Conservation (phyloP, 2,797 vertebrate genomes). For the Otolemur crassicaudatus region DNA sequence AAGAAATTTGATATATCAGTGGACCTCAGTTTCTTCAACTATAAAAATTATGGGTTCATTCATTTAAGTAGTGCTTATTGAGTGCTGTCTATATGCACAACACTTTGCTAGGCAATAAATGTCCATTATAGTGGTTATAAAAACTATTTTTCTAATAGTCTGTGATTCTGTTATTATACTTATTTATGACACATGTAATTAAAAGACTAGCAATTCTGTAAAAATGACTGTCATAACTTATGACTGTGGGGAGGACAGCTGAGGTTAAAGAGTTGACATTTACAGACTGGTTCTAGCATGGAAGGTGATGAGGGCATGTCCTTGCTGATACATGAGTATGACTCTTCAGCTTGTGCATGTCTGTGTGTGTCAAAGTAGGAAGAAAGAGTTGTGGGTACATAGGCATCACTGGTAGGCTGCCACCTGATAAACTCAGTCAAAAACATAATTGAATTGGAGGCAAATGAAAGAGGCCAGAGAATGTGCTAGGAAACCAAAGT, state of each 20-base stretch:
- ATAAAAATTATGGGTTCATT: constrained; percentile 38
- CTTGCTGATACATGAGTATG: not conserved
- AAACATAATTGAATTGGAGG: not conserved
- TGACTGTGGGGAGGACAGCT: not conserved
- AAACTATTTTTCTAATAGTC: constrained; percentile 11
- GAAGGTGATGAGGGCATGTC: not conserved
- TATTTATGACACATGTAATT: constrained; percentile 27
- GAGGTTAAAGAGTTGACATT: not conserved
- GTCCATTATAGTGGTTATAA: not conserved
- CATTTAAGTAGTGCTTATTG: not conserved
- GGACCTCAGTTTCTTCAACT: not conserved
- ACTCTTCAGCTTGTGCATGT: not conserved
- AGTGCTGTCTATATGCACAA: not conserved
- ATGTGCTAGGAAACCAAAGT: not conserved
- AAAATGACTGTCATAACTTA: constrained; percentile 41
- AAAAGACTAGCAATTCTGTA: constrained; percentile 15
- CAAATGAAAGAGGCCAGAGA: not conserved
- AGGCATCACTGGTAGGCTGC: not conserved
- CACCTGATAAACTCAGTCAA: not conserved
- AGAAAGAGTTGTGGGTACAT: not conserved
- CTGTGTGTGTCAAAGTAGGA: not conserved
- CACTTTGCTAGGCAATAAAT: not conserved
- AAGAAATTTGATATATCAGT: not conserved
- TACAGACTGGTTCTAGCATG: not conserved
- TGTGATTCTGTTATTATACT: constrained; percentile 19